Percentiles rank a stretch among this genome's conserved stretches.
These are phyloP conservation scores for Caenorhabditis imperialis DNA, from an alignment of 2,888 invertebrate species.

Conservation along the genomic window DNA sequence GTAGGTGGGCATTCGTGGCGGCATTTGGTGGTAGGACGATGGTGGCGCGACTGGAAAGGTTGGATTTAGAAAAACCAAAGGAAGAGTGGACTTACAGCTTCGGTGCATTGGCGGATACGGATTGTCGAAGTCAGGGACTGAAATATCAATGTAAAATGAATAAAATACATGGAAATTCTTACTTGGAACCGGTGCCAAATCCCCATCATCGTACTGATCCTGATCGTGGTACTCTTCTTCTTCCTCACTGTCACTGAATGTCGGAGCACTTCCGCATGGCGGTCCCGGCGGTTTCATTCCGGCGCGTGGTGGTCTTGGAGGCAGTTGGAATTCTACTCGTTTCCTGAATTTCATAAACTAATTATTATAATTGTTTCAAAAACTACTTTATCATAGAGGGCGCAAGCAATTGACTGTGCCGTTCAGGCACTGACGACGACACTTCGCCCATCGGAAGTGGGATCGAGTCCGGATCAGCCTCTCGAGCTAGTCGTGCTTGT, in stretches of 20 bases:
- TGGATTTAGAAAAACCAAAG: background rate
- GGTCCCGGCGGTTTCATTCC: slow-evolving; percentile 65
- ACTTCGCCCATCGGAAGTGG: slow-evolving; percentile 60
- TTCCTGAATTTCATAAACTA: slow-evolving; percentile 29
- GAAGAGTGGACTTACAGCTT: slow-evolving; percentile 25
- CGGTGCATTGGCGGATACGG: slow-evolving; percentile 40
- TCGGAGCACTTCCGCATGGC: slow-evolving; percentile 68
- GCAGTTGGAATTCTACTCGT: slow-evolving; percentile 63
- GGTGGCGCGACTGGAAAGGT: slow-evolving; percentile 46
- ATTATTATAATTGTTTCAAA: background rate
- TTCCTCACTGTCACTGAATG: slow-evolving; percentile 64
- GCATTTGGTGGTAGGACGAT: slow-evolving; percentile 48
- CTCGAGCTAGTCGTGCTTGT: slow-evolving; percentile 59
- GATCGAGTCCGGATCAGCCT: slow-evolving; percentile 56
- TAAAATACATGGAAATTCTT: slow-evolving; percentile 8
- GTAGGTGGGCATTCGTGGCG: slow-evolving; percentile 36
- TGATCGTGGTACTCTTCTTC: slow-evolving; percentile 53
- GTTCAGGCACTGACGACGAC: slow-evolving; percentile 1
- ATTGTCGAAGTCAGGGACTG: slow-evolving; percentile 59
- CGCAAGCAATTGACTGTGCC: slow-evolving; percentile 13
- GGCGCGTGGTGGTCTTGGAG: slow-evolving; percentile 41
- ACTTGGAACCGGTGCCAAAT: slow-evolving; percentile 69
- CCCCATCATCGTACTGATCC: slow-evolving; percentile 60
- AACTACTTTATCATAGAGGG: slow-evolving; percentile 22
- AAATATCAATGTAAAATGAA: background rate